Evolutionary conservation across 2,888 invertebrate species (phyloP).

Genomic region (Proisotoma minuta): DNA sequence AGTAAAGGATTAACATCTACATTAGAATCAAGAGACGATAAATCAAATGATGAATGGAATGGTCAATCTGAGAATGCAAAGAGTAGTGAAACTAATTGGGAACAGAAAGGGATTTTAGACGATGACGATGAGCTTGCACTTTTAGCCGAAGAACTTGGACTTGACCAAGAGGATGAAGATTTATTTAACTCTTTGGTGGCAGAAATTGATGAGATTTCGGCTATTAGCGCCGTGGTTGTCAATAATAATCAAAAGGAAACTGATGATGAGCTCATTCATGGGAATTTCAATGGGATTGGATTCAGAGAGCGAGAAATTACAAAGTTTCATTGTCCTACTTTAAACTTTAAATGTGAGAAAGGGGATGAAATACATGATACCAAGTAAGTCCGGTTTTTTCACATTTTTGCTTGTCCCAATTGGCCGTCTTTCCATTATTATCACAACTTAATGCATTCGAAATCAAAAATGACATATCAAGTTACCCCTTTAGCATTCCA

Average conservation of each 20-base stretch:
- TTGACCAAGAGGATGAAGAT: conserved; percentile 44
- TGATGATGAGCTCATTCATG: conserved; percentile 2
- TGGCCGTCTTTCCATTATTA: neutral
- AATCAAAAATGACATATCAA: no score
- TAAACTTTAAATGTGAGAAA: neutral
- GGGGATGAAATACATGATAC: neutral
- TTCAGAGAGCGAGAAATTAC: neutral
- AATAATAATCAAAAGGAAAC: conserved; percentile 7
- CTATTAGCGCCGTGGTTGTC: conserved; percentile 5
- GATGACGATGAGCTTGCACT: conserved; percentile 46
- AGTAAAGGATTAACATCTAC: neutral
- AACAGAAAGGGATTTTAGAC: conserved; percentile 29
- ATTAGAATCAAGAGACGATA: neutral
- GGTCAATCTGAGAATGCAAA: neutral
- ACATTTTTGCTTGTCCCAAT: conserved; percentile 17
- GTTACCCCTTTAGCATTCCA: no score
- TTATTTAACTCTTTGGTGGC: conserved; percentile 37
- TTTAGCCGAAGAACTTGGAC: conserved; percentile 44
- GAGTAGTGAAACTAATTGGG: conserved; percentile 29
- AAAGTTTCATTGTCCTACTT: conserved; percentile 6
- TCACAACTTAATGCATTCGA: neutral
- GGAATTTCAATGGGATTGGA: conserved; percentile 11
- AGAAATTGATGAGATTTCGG: conserved; percentile 25
- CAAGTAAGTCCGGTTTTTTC: conserved; percentile 38
- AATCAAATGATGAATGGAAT: neutral